Base-by-base conservation (phyloP, 2,888 invertebrate genomes). In the Zygothrica quintamaculata region DNA sequence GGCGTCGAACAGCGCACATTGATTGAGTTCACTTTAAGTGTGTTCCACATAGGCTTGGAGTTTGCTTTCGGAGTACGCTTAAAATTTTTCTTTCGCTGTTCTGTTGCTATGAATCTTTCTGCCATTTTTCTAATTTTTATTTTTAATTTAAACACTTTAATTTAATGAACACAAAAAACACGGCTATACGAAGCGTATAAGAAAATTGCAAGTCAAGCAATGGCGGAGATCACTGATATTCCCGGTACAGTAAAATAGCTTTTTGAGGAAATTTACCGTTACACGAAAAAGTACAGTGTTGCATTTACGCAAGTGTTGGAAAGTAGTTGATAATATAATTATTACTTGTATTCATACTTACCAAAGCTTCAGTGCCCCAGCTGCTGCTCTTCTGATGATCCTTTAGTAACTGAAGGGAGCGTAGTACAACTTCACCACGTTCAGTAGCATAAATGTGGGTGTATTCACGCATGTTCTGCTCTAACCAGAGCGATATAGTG, bases 401-500 rank as follows among this genome's bases (percentile, higher is more conserved):
- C 87, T 94, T 94, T 60, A 97, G 92, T 77, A 95, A 93, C 55
- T 94, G 93, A 25, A 98, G 92, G 1, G 97, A 95, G 70, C 93
- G 93, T 61, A 94, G 92, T 9, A 97, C 94, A 13, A 96, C 95
- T 9, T 94, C 94, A 0, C 96, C 96, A 6, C 98, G 92, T 11
- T 95, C 94, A 43, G 93, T 93, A 1, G 95, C 94, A 89, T 96
- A 96, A 13, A 95, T 94, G 74, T 94, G 94, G 68, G 95, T 93
- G 82, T 95, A 96, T 84, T 95, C 95, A 33, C 94, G 92, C 62
- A 94, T 93, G 88, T 96, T 94, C 65, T 94, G 94, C 77, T 96
- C 94, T 16, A 98, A 92, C 98, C 98, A 98, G 42, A 93, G 93
- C 0, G 97, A 95, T 58, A 98, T 96, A 52, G 94, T 94, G 6